A percentile compares a stretch with the other conserved stretches of the same genome.
Evolutionary conservation across 1,140 invertebrate genomes (phyloP).

Genomic region (Bombus polaris): DNA sequence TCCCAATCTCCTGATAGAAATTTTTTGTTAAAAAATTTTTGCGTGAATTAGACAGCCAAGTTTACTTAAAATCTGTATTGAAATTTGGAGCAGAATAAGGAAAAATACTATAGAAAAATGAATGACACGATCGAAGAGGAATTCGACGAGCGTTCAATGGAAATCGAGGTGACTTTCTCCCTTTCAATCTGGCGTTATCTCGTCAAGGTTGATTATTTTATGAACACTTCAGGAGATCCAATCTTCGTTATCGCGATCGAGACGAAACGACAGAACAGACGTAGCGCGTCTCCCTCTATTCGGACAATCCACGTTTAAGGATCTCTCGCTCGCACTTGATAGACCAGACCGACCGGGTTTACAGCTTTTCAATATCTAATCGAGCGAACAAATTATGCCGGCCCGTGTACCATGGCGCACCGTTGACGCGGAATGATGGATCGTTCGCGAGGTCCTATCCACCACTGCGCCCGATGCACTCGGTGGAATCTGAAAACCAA

Average conservation of each 20-base stretch:
- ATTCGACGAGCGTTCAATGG: no score
- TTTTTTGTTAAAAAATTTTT: no score
- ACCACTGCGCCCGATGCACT: neutral
- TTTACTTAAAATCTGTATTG: no score
- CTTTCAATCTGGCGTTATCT: no score
- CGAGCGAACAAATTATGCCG: slow-evolving; percentile 66
- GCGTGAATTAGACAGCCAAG: no score
- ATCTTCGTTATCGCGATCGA: slow-evolving; percentile 23
- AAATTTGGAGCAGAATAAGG: no score
- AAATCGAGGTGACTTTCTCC: no score
- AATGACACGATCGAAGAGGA: no score
- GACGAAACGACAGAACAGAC: neutral
- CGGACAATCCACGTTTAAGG: neutral
- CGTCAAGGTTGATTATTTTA: slow-evolving; percentile 21
- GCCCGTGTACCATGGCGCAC: slow-evolving; percentile 31
- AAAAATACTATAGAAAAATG: no score
- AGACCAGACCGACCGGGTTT: slow-evolving; percentile 53
- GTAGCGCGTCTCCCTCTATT: neutral
- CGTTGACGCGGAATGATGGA: slow-evolving; percentile 58
- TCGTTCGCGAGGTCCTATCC: slow-evolving; percentile 38
- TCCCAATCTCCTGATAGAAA: no score
- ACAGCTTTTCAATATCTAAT: slow-evolving; percentile 67
- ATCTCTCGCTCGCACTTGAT: neutral
- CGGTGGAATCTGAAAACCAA: neutral
- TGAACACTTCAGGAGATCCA: slow-evolving; percentile 44